Evolutionary conservation across 2,888 invertebrate genomes (phyloP), one percentile per base, ranked within the genome.

Genomic region (Diaphora mendica): DNA sequence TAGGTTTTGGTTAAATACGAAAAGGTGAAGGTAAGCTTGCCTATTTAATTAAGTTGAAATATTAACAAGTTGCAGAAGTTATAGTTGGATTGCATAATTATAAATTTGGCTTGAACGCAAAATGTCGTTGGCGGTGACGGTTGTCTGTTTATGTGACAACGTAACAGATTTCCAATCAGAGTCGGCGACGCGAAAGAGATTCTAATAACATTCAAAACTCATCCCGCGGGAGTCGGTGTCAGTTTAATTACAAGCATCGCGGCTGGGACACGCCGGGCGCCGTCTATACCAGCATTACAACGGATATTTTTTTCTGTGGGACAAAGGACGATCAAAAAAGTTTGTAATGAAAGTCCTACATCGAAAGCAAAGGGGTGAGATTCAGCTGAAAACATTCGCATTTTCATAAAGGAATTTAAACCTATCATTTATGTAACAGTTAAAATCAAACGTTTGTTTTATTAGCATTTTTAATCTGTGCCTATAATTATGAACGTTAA

Each of bases 151-250:
- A 83, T 84, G 86, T 88, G 86, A 86, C 87, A 88, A 90, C 89
- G 88, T 89, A 90, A 90, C 89, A 89, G 88, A 91, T 92, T 93
- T 92, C 92, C 94, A 94, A 95, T 95, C 93, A 94, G 92, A 93
- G 88, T 90, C 91, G 92, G 88, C 92, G 92, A 90, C 86, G 92
- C 91, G 94, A 93, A 94, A 94, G 93, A 93, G 93, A 94, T 94
- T 94, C 94, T 95, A 95, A 95, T 95, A 95, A 94, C 93, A 95
- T 95, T 94, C 94, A 95, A 94, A 95, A 94, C 93, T 92, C 92
- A 92, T 95, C 93, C 92, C 92, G 84, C 90, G 86, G 87, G 93
- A 93, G 90, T 89, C 90, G 91, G 92, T 93, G 94, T 94, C 94
- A 92, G 94, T 94, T 95, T 95, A 95, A 95, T 95, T 95, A 95